These are phyloP conservation scores for Pristionchus entomophagus DNA, from an alignment of 2,888 invertebrate species.

Conservation along the genomic window DNA sequence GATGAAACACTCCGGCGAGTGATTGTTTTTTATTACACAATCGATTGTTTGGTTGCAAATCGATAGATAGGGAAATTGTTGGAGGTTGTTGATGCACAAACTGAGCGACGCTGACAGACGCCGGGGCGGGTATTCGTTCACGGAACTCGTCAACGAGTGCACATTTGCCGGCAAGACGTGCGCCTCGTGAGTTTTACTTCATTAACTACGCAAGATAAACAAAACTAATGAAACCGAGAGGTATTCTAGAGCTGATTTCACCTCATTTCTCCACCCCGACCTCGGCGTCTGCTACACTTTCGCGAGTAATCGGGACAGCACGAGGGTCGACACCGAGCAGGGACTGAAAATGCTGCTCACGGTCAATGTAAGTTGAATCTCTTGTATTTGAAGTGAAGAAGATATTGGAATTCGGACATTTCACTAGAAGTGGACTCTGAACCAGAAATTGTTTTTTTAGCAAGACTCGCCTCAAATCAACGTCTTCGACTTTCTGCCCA, in stretches of 20 bases:
- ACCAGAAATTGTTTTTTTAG: too few relatives aligned
- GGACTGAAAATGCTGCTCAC: not conserved
- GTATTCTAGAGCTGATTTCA: not conserved
- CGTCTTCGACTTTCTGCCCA: conserved; percentile 31
- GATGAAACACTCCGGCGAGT: too few relatives aligned
- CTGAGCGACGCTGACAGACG: not conserved
- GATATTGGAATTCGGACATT: too few relatives aligned
- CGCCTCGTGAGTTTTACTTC: not conserved
- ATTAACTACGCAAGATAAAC: too few relatives aligned
- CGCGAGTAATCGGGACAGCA: not conserved
- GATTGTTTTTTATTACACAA: too few relatives aligned
- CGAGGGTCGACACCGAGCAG: not conserved
- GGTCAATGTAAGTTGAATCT: not conserved
- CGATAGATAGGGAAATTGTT: too few relatives aligned
- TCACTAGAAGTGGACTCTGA: too few relatives aligned
- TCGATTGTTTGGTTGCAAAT: too few relatives aligned
- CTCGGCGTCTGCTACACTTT: conserved; percentile 11
- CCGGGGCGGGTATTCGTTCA: not conserved
- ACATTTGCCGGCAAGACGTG: conserved; percentile 6
- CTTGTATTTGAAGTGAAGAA: too few relatives aligned
- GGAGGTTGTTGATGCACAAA: conserved; percentile 1
- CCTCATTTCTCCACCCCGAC: conserved; percentile 13
- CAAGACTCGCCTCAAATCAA: not conserved
- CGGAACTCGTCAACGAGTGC: conserved; percentile 33
- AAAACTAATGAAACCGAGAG: too few relatives aligned